Evolutionary conservation across 2,113 vertebrate genomes (phyloP).

Genomic region (Burhinus oedicnemus): DNA sequence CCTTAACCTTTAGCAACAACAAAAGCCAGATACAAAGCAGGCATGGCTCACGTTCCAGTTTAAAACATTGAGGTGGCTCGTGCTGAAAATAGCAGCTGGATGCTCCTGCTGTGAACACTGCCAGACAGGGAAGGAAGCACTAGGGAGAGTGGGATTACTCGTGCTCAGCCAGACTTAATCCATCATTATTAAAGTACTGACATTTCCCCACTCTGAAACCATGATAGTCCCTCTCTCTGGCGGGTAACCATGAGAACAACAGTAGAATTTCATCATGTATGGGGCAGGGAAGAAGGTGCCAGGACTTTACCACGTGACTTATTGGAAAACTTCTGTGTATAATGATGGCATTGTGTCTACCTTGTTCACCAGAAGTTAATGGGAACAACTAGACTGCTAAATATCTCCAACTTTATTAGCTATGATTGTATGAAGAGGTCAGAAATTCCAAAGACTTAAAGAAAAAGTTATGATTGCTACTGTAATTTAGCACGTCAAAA

Average conservation of each 20-base stretch:
- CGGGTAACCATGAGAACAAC: neutral
- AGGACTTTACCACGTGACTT: neutral
- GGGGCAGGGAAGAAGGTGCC: neutral
- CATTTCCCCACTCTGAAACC: neutral
- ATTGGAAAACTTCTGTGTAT: neutral
- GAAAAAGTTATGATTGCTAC: neutral
- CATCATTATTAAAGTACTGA: neutral
- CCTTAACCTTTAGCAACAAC: neutral
- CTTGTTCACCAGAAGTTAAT: neutral
- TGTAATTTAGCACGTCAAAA: neutral
- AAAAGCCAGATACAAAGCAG: neutral
- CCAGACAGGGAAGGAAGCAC: neutral
- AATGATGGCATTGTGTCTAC: neutral
- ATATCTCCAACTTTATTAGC: neutral
- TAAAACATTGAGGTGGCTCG: rapidly evolving
- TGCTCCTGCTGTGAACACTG: neutral
- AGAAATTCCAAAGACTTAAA: neutral
- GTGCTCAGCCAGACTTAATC: neutral
- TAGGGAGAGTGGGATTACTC: neutral
- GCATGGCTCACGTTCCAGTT: neutral
- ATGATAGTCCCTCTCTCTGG: neutral
- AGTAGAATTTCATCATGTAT: neutral
- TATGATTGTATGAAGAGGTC: neutral
- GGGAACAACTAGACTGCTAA: neutral
- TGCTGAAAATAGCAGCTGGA: neutral